Base-by-base conservation (phyloP, 1,140 invertebrate genomes). In the Globodera rostochiensis region DNA sequence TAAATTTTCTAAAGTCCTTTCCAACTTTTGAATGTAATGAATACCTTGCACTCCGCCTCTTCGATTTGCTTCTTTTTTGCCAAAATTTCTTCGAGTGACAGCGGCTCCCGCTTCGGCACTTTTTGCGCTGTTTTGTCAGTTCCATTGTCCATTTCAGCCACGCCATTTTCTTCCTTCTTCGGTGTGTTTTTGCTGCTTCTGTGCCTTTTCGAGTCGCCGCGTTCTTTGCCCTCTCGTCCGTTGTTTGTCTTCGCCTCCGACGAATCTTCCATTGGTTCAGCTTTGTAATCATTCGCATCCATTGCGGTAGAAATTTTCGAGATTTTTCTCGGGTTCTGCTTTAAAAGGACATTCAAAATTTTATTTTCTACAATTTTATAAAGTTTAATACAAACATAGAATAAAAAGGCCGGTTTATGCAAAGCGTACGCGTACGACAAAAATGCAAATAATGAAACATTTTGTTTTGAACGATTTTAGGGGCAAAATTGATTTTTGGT, bases 11-110 rank as follows among this genome's bases (percentile, higher is more conserved):
- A 25, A 25, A 36, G 36, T 36, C 36, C 1, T 36, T 36, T 0
- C 36, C 36, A 36, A 36, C 2, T 36, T 36, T 36, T 36, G 36
- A 36, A 36, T 36, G 36, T 25, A 47, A 45, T 67, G 25, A 47
- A 11, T 88, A 93, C 92, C 88, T 97, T 97, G 45, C 95, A 95
- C 85, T 89, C 80, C n/a, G 88, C 90, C 85, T 94, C 94, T 91
- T 98, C 96, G 90, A 98, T 96, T 4, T 95, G 95, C 90, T 98
- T 97, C 88, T 98, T 98, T 89, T 97, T 98, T 0, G 95, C 94
- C 25, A 99, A 90, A 53, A 99, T 89, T 90, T 99, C 97, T 91
- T 99, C 97, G 36, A 99, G 91, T 67, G 96, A 98, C 6, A 98
- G 91, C 0, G 97, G 97, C 90, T 96, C 96, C 80, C 93, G 94